A percentile compares a stretch with the other conserved stretches of the same genome.
phyloP scores from a whole-genome alignment of 2,797 vertebrate genomes.

The Sebastes reedi region DNA sequence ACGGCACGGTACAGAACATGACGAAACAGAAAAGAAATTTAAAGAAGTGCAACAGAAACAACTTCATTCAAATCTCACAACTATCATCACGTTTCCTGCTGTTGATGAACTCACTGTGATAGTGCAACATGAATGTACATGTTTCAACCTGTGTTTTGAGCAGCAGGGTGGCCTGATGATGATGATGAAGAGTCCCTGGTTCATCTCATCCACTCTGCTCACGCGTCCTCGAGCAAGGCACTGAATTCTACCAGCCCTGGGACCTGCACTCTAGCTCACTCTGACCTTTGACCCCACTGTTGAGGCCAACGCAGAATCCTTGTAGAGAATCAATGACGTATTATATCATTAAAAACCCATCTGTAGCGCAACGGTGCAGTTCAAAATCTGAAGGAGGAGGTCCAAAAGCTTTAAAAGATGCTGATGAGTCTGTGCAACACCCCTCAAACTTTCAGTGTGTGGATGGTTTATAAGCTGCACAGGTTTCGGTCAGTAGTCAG shows the following conservation, averaged over 20 bases:
- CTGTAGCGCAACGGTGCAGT: neutral
- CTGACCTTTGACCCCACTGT: constrained; percentile 15
- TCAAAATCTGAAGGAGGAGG: neutral
- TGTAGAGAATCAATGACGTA: neutral
- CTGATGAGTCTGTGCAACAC: neutral
- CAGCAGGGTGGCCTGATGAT: neutral
- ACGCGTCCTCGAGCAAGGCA: constrained; percentile 52
- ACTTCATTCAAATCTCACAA: neutral
- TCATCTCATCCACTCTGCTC: neutral
- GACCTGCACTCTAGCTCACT: neutral
- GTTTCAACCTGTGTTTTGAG: neutral
- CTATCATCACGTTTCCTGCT: neutral
- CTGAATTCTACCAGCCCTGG: constrained; percentile 21
- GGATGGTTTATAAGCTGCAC: neutral
- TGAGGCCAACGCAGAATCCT: neutral
- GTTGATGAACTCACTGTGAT: neutral
- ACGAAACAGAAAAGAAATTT: neutral
- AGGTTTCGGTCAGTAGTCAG: constrained; percentile 2
- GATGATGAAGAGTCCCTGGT: neutral
- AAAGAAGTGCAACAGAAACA: constrained; percentile 19
- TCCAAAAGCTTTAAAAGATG: neutral
- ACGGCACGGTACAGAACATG: constrained; percentile 16
- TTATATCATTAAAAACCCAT: neutral
- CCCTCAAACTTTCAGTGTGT: neutral
- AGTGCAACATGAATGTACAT: constrained; percentile 6